Evolutionary conservation across 2,113 vertebrate genomes (phyloP), one percentile per base, ranked within the genome.

Genomic region (Sander vitreus): DNA sequence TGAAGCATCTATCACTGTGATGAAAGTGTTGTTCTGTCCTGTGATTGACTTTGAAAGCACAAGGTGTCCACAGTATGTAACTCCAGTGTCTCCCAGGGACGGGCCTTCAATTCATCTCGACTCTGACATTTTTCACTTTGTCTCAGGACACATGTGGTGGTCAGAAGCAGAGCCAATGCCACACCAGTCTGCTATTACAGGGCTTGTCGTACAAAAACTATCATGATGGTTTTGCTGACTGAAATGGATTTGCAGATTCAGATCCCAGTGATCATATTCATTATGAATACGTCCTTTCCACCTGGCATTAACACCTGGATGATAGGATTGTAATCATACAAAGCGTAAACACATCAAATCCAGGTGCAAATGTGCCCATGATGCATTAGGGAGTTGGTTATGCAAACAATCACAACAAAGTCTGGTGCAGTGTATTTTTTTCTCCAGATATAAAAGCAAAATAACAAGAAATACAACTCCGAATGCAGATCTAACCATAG

Each of bases 31-130:
- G 70, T 50, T 21, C 51, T 16, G 65, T 54, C 14, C 23, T 1
- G n/a, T 25, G 63, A 89, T 63, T 74, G 59, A 85, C 80, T 83
- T 63, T 55, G 58, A 87, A 79, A 82, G 82, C 80, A 86, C 83
- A 76, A 81, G 58, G 50, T 74, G 77, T 88, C 54, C 76, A 58
- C 64, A 33, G 59, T 80, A 62, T 87, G 73, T 57, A 63, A 85
- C 71, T 73, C 36, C 48, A 54, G 57, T 53, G 73, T 90, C 83
- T 78, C 74, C 30, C 15, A 69, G 65, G 53, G 50, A 81, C 30
- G 13, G 11, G 48, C 63, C 23, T 39, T 69, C 30, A 62, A 63
- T 81, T 53, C 13, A 64, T 88, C 89, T 69, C 63, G 23, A 76
- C 60, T 59, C 72, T 69, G 72, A 78, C 78, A 60, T 59, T 33